Evolutionary conservation across 2,888 invertebrate species (phyloP).

Genomic region (Zele albiditarsus): DNA sequence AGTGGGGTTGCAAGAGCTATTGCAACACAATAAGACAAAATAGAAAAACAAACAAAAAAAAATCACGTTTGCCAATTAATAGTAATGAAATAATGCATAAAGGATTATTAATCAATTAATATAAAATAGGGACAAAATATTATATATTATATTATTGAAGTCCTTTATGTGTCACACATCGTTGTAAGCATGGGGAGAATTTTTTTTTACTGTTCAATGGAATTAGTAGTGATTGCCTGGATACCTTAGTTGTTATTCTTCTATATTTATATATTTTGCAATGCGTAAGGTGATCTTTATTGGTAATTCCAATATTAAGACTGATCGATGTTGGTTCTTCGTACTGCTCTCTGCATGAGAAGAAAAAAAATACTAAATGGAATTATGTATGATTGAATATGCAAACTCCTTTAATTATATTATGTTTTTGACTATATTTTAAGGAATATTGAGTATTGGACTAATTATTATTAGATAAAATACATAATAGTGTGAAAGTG

Average conservation of each 20-base stretch:
- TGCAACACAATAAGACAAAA: conserved; percentile 34
- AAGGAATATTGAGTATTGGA: conserved; percentile 30
- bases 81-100: conserved; percentile 62
- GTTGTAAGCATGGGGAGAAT: conserved; percentile 57
- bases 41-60: conserved; percentile 44
- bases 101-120: conserved; percentile 61
- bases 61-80: conserved; percentile 67
- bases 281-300: conserved; percentile 69
- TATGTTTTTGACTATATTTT: conserved; percentile 21
- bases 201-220: conserved; percentile 61
- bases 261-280: conserved; percentile 70
- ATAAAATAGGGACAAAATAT: conserved; percentile 59
- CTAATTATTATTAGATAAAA: conserved; percentile 23
- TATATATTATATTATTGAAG: conserved; percentile 57
- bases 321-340: conserved; percentile 73
- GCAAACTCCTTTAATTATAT: conserved; percentile 18
- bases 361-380: conserved; percentile 20
- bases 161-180: conserved; percentile 64
- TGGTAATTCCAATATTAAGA: conserved; percentile 70
- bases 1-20: background rate
- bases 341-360: conserved; percentile 58
- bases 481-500: conserved; percentile 1
- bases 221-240: conserved; percentile 28
- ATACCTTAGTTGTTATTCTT: conserved; percentile 68
- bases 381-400: conserved; percentile 23